phyloP scores from a whole-genome alignment of 2,113 vertebrate species.

The Saguinus imperator region DNA sequence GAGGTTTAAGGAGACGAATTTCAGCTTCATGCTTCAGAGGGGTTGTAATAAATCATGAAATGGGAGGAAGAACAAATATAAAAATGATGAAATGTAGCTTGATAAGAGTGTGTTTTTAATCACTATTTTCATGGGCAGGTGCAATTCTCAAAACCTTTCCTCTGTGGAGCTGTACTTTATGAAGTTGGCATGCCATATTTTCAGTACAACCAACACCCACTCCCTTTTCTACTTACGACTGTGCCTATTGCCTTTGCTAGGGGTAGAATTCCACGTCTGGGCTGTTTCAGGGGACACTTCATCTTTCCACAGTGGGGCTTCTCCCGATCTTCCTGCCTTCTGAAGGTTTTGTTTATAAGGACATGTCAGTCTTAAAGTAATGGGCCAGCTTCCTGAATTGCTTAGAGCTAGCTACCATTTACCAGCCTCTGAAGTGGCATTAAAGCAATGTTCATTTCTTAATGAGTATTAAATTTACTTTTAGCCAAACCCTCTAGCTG shows the following conservation, averaged over 20 bases:
- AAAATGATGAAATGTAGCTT: slow-evolving; percentile 68
- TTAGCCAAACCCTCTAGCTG: slow-evolving; percentile 79
- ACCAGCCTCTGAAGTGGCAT: slow-evolving; percentile 73
- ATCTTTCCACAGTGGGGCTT: neutral
- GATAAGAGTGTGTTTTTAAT: slow-evolving; percentile 61
- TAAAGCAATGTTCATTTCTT: slow-evolving; percentile 73
- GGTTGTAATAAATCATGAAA: slow-evolving; percentile 45
- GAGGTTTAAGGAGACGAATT: slow-evolving; percentile 55
- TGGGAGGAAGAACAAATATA: slow-evolving; percentile 49
- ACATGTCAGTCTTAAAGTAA: slow-evolving; percentile 23
- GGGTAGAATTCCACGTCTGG: neutral
- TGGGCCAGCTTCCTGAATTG: slow-evolving; percentile 62
- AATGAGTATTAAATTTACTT: slow-evolving; percentile 80
- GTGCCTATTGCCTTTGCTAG: neutral
- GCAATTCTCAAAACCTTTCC: slow-evolving; percentile 48
- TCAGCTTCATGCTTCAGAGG: slow-evolving; percentile 46
- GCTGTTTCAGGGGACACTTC: neutral
- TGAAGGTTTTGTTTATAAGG: slow-evolving; percentile 42
- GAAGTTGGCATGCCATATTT: neutral
- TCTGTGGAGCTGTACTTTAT: neutral
- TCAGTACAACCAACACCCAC: neutral
- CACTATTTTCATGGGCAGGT: slow-evolving; percentile 52
- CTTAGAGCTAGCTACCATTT: slow-evolving; percentile 63
- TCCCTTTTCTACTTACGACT: neutral
- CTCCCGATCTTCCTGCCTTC: neutral